These are phyloP conservation scores for Xylocopa sonorina DNA, from an alignment of 1,140 invertebrate genomes.

Conservation along the genomic window DNA sequence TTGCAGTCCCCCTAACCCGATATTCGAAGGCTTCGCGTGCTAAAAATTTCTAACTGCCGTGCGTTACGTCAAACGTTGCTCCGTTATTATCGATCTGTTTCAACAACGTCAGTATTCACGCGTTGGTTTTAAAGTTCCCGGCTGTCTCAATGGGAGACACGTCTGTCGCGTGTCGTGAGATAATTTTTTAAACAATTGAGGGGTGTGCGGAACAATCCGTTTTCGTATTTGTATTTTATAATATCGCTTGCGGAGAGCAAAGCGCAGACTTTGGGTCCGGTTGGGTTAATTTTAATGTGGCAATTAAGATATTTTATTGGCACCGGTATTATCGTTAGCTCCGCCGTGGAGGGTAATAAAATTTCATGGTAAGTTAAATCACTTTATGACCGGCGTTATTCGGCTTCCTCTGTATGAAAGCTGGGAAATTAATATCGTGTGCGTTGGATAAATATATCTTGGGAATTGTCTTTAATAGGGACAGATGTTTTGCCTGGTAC, in stretches of 20 bases:
- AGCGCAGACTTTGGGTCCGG: neutral
- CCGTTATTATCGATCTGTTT: no score
- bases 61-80: no score
- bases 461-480: neutral
- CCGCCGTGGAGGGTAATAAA: neutral
- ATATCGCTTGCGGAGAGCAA: neutral
- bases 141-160: no score
- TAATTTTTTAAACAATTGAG: no score
- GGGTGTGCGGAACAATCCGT: no score
- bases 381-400: slow-evolving; percentile 14
- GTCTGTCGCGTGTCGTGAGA: no score
- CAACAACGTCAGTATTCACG: no score
- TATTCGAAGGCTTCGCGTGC: no score
- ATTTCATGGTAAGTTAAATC: slow-evolving; percentile 29
- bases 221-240: no score
- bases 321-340: neutral
- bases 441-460: neutral
- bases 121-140: no score
- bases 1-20: no score
- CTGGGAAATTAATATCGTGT: neutral
- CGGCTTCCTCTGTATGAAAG: neutral
- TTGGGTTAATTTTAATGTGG: slow-evolving; percentile 19
- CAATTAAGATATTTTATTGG: slow-evolving; percentile 11
- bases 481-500: neutral
- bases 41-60: no score